Percentiles rank a stretch among this genome's conserved stretches.
Evolutionary conservation across 2,888 invertebrate species (phyloP).

Genomic region (Schizotus pectinicornis): DNA sequence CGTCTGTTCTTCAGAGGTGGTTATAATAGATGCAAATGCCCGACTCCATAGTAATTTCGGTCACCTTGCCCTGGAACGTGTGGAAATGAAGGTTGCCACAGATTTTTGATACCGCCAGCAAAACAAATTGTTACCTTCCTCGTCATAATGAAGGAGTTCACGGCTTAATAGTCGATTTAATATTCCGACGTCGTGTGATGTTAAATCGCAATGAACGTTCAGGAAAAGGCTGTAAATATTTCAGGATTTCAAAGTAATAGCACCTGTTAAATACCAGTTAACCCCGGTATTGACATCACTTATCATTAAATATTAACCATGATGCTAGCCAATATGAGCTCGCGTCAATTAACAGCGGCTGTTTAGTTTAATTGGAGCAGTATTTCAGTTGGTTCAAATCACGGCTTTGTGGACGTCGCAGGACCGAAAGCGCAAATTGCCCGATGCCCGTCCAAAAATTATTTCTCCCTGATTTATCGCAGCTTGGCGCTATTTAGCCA

Average conservation of each 20-base stretch:
- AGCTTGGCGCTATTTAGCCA: not conserved
- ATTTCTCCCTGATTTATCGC: slow-evolving; percentile 9
- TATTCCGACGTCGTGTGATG: slow-evolving; percentile 4
- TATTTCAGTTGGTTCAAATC: slow-evolving; percentile 45
- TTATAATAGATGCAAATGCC: too few relatives aligned
- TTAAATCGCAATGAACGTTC: slow-evolving; percentile 12
- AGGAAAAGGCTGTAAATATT: slow-evolving; percentile 32
- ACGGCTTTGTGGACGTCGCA: slow-evolving; percentile 1
- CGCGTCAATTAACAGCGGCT: slow-evolving; percentile 54
- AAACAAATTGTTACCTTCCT: slow-evolving; percentile 1
- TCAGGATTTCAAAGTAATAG: slow-evolving; percentile 48
- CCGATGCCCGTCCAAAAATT: not conserved
- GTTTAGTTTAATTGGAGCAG: slow-evolving; percentile 54
- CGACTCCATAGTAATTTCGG: too few relatives aligned
- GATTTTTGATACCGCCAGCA: too few relatives aligned
- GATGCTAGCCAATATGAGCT: slow-evolving; percentile 52
- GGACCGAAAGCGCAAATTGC: not conserved
- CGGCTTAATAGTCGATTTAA: not conserved
- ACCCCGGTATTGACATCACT: slow-evolving; percentile 55
- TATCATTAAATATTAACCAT: slow-evolving; percentile 58
- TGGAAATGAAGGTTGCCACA: too few relatives aligned
- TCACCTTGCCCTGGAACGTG: too few relatives aligned
- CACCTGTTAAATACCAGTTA: slow-evolving; percentile 55
- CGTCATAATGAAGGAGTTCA: not conserved
- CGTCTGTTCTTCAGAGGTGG: too few relatives aligned